Percentiles rank a stretch among this genome's conserved stretches.
These are phyloP conservation scores for Rhopalosiphum padi DNA, from an alignment of 1,140 invertebrate genomes.

Conservation along the genomic window DNA sequence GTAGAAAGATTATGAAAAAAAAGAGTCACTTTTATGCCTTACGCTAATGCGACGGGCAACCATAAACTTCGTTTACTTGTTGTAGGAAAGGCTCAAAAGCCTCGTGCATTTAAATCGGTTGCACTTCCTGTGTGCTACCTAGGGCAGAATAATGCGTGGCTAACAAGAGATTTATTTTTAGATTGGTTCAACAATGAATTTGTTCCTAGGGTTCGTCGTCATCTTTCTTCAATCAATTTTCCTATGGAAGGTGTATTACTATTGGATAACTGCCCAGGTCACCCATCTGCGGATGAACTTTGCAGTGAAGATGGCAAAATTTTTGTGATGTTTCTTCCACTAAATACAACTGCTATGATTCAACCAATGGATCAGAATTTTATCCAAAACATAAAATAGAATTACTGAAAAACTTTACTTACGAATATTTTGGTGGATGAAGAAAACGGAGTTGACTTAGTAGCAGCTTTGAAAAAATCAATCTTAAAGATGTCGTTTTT, in stretches of 20 bases:
- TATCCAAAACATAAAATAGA: constrained; percentile 60
- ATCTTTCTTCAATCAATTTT: constrained; percentile 16
- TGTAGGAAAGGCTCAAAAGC: constrained; percentile 63
- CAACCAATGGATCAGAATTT: constrained; percentile 64
- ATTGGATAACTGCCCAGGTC: not conserved
- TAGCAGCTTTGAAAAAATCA: not conserved
- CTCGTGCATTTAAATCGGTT: constrained; percentile 61
- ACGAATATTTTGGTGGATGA: not conserved
- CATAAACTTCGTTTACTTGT: constrained; percentile 62
- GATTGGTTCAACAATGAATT: constrained; percentile 12
- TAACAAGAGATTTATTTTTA: constrained; percentile 17
- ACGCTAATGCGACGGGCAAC: constrained; percentile 63
- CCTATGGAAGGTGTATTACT: constrained; percentile 2
- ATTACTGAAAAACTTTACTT: not conserved
- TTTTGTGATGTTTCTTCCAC: constrained; percentile 63
- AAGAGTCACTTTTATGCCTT: constrained; percentile 62
- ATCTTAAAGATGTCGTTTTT: not conserved
- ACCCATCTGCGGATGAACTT: not conserved
- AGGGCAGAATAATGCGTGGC: not conserved
- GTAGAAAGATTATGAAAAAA: not conserved
- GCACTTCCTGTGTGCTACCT: not conserved
- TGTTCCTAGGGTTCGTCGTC: not conserved
- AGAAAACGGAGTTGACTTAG: not conserved
- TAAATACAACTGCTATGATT: constrained; percentile 64
- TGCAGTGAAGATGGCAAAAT: constrained; percentile 26